Conservation (phyloP, 2,797 vertebrate species). For the Gouania willdenowi region DNA sequence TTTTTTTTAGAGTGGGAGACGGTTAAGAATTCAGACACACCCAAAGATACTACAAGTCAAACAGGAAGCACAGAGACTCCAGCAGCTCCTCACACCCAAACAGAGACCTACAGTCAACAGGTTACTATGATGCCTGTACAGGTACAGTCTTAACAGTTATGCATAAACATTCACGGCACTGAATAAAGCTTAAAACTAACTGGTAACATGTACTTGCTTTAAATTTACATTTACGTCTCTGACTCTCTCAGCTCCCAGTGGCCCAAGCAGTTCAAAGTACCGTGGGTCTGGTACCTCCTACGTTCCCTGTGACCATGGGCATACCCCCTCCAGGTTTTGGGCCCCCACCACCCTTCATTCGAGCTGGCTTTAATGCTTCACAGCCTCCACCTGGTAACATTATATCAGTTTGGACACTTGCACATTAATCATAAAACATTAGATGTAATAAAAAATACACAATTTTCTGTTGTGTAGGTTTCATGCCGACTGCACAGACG, state of each 20-base stretch:
- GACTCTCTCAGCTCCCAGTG: slow-evolving; percentile 87
- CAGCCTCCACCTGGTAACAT: slow-evolving; percentile 98
- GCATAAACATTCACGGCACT: too few relatives aligned
- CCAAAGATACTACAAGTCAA: slow-evolving; percentile 83
- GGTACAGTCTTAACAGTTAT: slow-evolving; percentile 71
- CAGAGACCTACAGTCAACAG: slow-evolving; percentile 87
- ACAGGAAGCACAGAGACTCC: slow-evolving; percentile 73
- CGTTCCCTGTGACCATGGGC: slow-evolving; percentile 90
- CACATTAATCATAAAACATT: too few relatives aligned
- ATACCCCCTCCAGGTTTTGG: slow-evolving; percentile 95
- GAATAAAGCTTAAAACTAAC: too few relatives aligned
- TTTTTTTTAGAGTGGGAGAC: slow-evolving; percentile 89
- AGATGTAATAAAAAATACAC: too few relatives aligned
- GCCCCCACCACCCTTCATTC: slow-evolving; percentile 89
- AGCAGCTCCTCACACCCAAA: slow-evolving; percentile 76
- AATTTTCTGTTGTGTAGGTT: slow-evolving; percentile 71
- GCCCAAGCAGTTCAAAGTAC: slow-evolving; percentile 86
- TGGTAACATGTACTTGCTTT: background rate
- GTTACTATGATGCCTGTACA: slow-evolving; percentile 91
- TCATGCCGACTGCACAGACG: slow-evolving; percentile 86
- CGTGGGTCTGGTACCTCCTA: slow-evolving; percentile 90
- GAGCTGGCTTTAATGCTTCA: slow-evolving; percentile 89
- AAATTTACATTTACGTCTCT: background rate
- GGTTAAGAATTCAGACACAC: slow-evolving; percentile 82
- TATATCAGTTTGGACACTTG: too few relatives aligned